phyloP scores from a whole-genome alignment of 2,797 vertebrate species.

The Pristis pectinata region DNA sequence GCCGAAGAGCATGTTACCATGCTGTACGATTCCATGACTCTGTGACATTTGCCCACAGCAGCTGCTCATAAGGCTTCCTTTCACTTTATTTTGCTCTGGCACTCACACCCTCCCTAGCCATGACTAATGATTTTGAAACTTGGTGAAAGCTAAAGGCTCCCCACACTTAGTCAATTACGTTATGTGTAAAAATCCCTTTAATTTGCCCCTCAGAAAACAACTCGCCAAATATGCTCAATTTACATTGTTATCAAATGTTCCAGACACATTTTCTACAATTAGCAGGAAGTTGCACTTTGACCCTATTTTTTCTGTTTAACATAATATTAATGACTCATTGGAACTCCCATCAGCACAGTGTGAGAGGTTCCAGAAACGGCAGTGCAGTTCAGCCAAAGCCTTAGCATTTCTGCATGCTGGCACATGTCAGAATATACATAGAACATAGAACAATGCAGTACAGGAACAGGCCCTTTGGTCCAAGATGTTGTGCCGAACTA shows the following conservation, averaged over 20 bases:
- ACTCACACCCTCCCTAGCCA: too few species aligned
- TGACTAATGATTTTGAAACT: too few species aligned
- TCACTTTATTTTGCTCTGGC: too few species aligned
- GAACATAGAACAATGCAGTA: too few species aligned
- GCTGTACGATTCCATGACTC: too few species aligned
- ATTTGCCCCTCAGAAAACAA: neutral
- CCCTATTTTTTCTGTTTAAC: neutral
- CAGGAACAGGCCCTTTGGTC: too few species aligned
- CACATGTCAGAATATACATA: too few species aligned
- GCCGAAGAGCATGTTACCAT: too few species aligned
- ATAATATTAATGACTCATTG: neutral
- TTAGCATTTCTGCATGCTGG: neutral
- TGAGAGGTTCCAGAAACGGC: neutral
- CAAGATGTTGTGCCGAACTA: too few species aligned
- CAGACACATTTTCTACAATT: neutral
- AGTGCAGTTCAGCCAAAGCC: neutral
- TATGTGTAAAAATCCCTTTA: neutral
- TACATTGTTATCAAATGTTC: neutral
- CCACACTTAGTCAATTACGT: neutral
- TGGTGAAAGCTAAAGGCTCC: neutral
- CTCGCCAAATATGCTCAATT: neutral
- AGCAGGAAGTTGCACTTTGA: neutral
- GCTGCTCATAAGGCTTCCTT: too few species aligned
- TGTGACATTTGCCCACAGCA: too few species aligned
- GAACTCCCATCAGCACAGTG: neutral